Evolutionary conservation across 2,888 invertebrate genomes (phyloP), one percentile per base, ranked within the genome.

Genomic region (Anthrax anthrax): DNA sequence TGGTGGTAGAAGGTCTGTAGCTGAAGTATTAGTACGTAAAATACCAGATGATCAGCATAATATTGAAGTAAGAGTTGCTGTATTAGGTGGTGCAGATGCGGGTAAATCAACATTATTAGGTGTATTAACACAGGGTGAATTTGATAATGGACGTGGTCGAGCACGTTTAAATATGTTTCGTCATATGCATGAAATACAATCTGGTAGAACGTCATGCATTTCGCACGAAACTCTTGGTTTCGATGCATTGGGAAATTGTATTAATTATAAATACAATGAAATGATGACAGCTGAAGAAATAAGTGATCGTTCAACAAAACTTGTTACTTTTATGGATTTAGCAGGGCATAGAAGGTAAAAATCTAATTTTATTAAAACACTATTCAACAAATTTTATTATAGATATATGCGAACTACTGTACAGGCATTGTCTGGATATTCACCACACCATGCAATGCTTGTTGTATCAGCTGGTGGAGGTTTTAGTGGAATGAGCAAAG

Each of bases 81-180:
- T 97, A 32, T 77, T 95, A 63, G 97, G 97, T 0, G 89, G 89
- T 55, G 91, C 91, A 54, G 94, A 95, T 69, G 91, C 90, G 2
- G 96, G 96, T n/a, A 97, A 97, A 65, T 94, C 94, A 8, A 97
- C 96, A 0, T 73, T 97, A 32, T 74, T 96, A 29, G 97, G 97
- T 13, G 96, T 97, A 1, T 69, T 98, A 29, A 96, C 96, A 0
- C 94, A 96, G 69, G 95, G 96, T 23, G 89, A 88, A 64, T 71
- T 92, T 49, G 97, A 98, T 67, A 96, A 97, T 69, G 97, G 97
- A 0, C 74, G 90, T 47, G 96, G 98, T 8, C 79, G 89, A 58
- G 94, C 97, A 0, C 77, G 98, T 2, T 72, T 97, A 10, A 97
- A 96, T 70, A 87, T 98, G 80, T 91, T 99, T 67, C 70, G 88